Evolutionary conservation across 92 coral and sea anemone genomes (phyloP).

Genomic region (Pocillopora meandrina): DNA sequence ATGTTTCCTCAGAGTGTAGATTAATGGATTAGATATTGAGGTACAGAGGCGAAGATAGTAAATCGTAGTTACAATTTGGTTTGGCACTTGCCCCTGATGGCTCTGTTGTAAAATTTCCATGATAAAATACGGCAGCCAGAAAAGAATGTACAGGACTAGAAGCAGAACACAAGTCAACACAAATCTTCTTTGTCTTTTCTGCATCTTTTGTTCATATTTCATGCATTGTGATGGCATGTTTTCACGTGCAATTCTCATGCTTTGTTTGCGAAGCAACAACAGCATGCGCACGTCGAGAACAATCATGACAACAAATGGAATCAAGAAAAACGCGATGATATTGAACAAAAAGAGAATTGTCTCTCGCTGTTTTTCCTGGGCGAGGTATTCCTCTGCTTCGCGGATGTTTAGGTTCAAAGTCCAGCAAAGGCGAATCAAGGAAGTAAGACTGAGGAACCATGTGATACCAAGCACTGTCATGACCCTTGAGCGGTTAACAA

Average conservation of each 20-base stretch:
- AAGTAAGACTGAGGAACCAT: constrained; percentile 25
- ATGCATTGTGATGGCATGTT: constrained; percentile 19
- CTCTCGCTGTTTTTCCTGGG: neutral
- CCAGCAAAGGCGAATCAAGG: constrained; percentile 32
- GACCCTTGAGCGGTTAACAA: constrained; percentile 21
- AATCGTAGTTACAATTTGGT: neutral
- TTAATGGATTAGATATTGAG: constrained; percentile 29
- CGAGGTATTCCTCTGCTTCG: neutral
- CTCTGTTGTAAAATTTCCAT: constrained; percentile 6
- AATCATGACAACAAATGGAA: constrained; percentile 35
- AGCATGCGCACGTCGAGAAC: constrained; percentile 35
- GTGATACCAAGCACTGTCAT: neutral
- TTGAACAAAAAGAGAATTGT: constrained; percentile 10
- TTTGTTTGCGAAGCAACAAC: constrained; percentile 27
- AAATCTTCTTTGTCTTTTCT: constrained; percentile 31
- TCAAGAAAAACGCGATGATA: constrained; percentile 21
- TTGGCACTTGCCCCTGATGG: neutral
- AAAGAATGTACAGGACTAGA: constrained; percentile 22
- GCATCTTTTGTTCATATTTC: constrained; percentile 22
- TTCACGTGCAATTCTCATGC: constrained; percentile 29
- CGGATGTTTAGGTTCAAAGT: neutral
- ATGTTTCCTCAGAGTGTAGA: constrained; percentile 43
- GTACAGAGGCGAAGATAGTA: constrained; percentile 27
- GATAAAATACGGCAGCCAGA: constrained; percentile 40
- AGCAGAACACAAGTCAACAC: constrained; percentile 43